Percentiles rank a stretch among this genome's conserved stretches.
These are phyloP conservation scores for Beris chalybata DNA, from an alignment of 2,888 invertebrate species.

Conservation along the genomic window DNA sequence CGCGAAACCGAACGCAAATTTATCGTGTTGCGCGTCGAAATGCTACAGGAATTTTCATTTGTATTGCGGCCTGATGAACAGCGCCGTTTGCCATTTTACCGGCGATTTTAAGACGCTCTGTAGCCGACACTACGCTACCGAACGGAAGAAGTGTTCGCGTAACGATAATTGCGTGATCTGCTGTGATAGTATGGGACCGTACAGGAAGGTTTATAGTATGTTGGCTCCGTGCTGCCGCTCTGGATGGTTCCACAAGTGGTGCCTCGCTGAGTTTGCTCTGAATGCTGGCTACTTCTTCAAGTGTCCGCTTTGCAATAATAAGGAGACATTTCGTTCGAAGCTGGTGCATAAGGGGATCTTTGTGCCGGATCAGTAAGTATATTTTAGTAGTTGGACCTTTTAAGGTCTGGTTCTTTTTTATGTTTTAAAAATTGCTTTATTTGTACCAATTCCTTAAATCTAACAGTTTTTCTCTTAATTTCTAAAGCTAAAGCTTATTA, in stretches of 20 bases:
- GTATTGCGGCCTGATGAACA: conserved; percentile 69
- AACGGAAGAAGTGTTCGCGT: background rate
- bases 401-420: no score
- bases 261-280: conserved; percentile 71
- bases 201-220: conserved; percentile 58
- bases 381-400: no score
- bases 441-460: no score
- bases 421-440: background rate
- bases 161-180: conserved; percentile 67
- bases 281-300: conserved; percentile 82
- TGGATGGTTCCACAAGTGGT: conserved; percentile 74
- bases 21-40: conserved; percentile 67
- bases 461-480: no score
- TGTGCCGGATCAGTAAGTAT: conserved; percentile 74
- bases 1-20: conserved; percentile 65
- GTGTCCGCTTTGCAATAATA: conserved; percentile 81
- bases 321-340: conserved; percentile 63
- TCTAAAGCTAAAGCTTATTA: no score
- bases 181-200: conserved; percentile 61
- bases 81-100: conserved; percentile 66
- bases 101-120: conserved; percentile 62
- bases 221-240: conserved; percentile 78
- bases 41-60: conserved; percentile 75
- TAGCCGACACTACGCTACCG: conserved; percentile 39
- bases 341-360: conserved; percentile 72